Percentiles rank a stretch among this genome's conserved stretches.
Conservation (phyloP, 2,113 vertebrate species). For the Plestiodon gilberti region DNA sequence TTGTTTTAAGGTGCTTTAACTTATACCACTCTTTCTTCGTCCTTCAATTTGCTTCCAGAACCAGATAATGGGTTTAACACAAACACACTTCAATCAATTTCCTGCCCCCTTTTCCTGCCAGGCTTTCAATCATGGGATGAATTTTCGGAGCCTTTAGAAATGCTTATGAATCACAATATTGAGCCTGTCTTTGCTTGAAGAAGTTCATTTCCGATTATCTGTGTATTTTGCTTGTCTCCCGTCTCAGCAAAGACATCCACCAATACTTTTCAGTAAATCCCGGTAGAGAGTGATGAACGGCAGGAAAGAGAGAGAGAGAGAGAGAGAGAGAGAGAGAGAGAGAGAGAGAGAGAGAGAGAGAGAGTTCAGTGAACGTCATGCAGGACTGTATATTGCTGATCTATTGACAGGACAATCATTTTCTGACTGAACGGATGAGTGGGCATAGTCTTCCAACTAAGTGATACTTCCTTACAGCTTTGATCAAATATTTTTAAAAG, state of each 20-base stretch:
- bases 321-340: too few relatives aligned
- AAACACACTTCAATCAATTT: neutral
- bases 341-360: too few relatives aligned
- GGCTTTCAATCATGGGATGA: neutral
- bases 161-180: neutral
- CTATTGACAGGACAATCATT: neutral
- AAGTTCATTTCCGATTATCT: neutral
- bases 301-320: neutral
- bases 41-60: neutral
- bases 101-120: neutral
- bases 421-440: slow-evolving; percentile 1
- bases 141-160: neutral
- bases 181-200: neutral
- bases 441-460: neutral
- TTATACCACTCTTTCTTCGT: neutral
- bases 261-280: neutral
- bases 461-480: neutral
- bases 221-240: neutral
- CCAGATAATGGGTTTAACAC: neutral
- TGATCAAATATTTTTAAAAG: neutral
- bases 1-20: too few relatives aligned
- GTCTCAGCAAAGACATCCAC: neutral
- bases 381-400: neutral
- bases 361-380: neutral
- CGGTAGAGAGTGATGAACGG: neutral